phyloP scores from a whole-genome alignment of 2,113 vertebrate genomes.

The Mixornis gularis region DNA sequence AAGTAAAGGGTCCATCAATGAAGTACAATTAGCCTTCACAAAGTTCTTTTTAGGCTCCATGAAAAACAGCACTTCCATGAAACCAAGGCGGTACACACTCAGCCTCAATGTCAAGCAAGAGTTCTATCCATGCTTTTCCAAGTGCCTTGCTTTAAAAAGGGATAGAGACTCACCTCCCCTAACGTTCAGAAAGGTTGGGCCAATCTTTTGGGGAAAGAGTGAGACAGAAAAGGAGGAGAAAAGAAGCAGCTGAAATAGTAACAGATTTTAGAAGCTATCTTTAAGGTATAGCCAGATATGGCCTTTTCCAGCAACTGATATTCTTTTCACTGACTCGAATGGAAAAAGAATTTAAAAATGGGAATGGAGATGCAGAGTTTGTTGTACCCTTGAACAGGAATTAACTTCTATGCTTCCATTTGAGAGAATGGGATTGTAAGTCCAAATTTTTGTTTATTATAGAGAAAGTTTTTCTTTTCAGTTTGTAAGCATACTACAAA shows the following conservation, averaged over 20 bases:
- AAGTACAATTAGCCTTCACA: background rate
- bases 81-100: background rate
- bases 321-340: background rate
- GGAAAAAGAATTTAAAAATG: background rate
- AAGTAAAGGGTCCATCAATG: background rate
- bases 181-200: background rate
- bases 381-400: background rate
- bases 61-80: background rate
- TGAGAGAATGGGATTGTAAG: background rate
- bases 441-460: background rate
- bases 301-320: background rate
- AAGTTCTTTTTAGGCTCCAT: background rate
- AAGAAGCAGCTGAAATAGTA: background rate
- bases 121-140: background rate
- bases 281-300: background rate
- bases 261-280: background rate
- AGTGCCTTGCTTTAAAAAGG: background rate
- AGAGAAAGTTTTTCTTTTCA: background rate
- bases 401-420: background rate
- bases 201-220: background rate
- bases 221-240: background rate
- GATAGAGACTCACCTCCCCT: background rate
- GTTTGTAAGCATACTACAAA: background rate
- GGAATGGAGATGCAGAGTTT: background rate
- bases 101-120: background rate